These are phyloP conservation scores for Tenebrio molitor DNA, from an alignment of 1,140 invertebrate species.

Conservation along the genomic window DNA sequence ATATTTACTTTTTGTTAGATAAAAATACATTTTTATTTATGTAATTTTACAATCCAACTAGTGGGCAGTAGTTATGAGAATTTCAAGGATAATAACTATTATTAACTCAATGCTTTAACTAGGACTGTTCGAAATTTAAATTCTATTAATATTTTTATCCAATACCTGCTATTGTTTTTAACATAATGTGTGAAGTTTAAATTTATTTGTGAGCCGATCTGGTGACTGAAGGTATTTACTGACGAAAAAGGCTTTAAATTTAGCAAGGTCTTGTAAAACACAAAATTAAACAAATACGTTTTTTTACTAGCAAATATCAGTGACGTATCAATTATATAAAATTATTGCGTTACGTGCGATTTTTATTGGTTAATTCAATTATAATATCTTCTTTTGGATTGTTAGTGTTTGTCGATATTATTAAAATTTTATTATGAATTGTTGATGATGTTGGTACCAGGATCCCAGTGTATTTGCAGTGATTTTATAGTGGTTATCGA, in stretches of 20 bases:
- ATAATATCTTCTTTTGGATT: slow-evolving; percentile 29
- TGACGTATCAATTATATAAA: slow-evolving; percentile 20
- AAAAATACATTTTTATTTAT: slow-evolving; percentile 32
- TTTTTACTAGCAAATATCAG: background rate
- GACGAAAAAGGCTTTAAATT: slow-evolving; percentile 15
- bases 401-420: slow-evolving; percentile 20
- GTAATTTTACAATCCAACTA: background rate
- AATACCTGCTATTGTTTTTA: no score
- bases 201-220: background rate
- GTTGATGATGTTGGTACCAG: slow-evolving; percentile 17
- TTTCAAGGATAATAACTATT: slow-evolving; percentile 30
- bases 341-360: background rate
- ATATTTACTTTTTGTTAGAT: slow-evolving; percentile 18
- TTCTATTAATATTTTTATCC: background rate
- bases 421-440: slow-evolving; percentile 30
- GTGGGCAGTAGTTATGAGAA: background rate
- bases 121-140: background rate
- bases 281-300: slow-evolving; percentile 12
- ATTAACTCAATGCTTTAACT: background rate
- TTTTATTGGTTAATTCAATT: slow-evolving; percentile 39
- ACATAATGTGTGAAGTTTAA: no score
- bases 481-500: slow-evolving; percentile 23
- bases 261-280: slow-evolving; percentile 12
- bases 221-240: background rate
- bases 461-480: slow-evolving; percentile 18